These are phyloP conservation scores for Melanaphis sacchari DNA, from an alignment of 1,140 invertebrate genomes.

Conservation along the genomic window DNA sequence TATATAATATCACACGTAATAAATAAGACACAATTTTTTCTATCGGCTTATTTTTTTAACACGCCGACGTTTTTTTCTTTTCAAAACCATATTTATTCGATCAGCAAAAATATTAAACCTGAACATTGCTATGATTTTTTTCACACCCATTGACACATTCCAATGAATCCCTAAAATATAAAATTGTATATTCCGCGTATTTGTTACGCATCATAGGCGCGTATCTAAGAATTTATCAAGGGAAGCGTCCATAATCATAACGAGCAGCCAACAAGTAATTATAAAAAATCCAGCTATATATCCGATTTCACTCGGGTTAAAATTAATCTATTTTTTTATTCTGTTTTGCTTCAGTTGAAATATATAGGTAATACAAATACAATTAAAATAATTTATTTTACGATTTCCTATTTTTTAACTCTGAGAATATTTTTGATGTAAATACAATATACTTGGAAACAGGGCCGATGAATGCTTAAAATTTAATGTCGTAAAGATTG, in stretches of 20 bases:
- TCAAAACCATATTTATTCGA: neutral
- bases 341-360: no score
- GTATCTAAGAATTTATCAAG: neutral
- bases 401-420: neutral
- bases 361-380: neutral
- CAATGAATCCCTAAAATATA: neutral
- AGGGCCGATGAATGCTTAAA: neutral
- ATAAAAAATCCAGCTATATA: no score
- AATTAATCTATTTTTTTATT: no score
- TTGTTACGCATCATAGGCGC: neutral
- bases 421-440: neutral
- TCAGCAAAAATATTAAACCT: neutral
- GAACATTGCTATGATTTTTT: neutral
- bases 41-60: neutral
- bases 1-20: conserved; percentile 9
- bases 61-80: neutral
- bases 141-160: neutral
- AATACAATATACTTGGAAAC: neutral
- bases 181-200: neutral
- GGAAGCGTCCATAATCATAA: neutral
- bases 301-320: no score
- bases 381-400: no score
- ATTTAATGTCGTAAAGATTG: neutral
- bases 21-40: neutral
- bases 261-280: neutral